These are phyloP conservation scores for Piliocolobus tephrosceles DNA, from an alignment of 2,113 vertebrate species.

Conservation along the genomic window DNA sequence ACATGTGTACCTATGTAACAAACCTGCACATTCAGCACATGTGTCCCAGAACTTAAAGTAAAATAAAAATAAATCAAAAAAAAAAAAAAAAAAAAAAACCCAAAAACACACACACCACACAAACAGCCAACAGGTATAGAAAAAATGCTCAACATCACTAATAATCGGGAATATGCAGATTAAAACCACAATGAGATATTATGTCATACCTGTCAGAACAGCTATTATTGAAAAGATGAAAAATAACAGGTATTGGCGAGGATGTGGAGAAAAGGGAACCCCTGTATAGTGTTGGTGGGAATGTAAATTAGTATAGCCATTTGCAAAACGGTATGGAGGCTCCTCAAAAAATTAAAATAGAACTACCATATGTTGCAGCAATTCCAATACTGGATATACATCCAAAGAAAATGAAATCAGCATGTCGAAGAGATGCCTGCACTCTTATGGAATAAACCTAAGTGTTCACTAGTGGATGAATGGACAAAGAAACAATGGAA, in stretches of 20 bases:
- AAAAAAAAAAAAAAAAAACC: too few relatives aligned
- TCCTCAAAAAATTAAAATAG: background rate
- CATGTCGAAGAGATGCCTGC: rapidly evolving
- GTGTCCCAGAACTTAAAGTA: too few relatives aligned
- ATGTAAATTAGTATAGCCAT: background rate
- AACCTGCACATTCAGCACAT: too few relatives aligned
- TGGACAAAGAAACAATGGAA: background rate
- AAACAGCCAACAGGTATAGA: background rate
- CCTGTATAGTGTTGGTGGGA: rapidly evolving
- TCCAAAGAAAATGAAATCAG: background rate
- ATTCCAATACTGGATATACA: background rate
- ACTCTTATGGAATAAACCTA: background rate
- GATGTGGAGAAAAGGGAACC: too few relatives aligned
- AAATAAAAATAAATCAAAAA: too few relatives aligned
- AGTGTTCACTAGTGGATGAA: background rate
- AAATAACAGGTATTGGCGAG: too few relatives aligned
- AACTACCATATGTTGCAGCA: too few relatives aligned
- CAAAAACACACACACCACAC: too few relatives aligned
- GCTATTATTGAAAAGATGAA: background rate
- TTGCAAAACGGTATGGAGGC: background rate
- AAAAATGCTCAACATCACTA: background rate
- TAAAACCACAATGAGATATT: background rate
- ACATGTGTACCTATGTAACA: too few relatives aligned
- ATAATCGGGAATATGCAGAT: background rate
- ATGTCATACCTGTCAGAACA: background rate